Percentiles rank a stretch among this genome's conserved stretches.
Conservation (phyloP, 2,113 vertebrate species). For the Puffinus mauretanicus region DNA sequence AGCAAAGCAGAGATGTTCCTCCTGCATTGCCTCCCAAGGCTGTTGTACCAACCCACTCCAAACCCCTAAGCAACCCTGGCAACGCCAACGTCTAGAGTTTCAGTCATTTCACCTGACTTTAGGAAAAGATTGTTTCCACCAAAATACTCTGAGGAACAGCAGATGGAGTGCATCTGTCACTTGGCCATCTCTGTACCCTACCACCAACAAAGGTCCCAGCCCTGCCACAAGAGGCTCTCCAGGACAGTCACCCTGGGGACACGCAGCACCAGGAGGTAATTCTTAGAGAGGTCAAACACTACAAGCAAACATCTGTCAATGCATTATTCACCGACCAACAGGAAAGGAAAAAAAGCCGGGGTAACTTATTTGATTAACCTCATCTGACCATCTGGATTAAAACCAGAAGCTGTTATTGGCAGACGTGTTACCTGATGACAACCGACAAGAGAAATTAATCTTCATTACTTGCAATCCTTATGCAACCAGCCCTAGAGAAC, state of each 20-base stretch:
- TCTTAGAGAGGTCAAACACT: neutral
- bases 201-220: neutral
- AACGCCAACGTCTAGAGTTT: fast-evolving
- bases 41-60: neutral
- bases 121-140: neutral
- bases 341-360: neutral
- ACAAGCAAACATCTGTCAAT: neutral
- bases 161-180: neutral
- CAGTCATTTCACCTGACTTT: neutral
- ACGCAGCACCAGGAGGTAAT: neutral
- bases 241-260: neutral
- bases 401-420: neutral
- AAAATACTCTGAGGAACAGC: neutral
- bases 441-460: neutral
- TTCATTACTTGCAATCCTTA: neutral
- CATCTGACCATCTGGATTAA: neutral
- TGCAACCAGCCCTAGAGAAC: neutral
- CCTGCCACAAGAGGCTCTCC: neutral
- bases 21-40: neutral
- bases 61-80: fast-evolving
- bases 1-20: neutral
- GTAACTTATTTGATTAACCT: neutral
- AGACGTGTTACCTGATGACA: neutral
- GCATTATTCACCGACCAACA: neutral
- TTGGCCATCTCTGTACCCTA: neutral